A percentile compares a stretch with the other conserved stretches of the same genome.
Evolutionary conservation across 2,888 invertebrate species (phyloP).

Genomic region (Tridacna crocea): DNA sequence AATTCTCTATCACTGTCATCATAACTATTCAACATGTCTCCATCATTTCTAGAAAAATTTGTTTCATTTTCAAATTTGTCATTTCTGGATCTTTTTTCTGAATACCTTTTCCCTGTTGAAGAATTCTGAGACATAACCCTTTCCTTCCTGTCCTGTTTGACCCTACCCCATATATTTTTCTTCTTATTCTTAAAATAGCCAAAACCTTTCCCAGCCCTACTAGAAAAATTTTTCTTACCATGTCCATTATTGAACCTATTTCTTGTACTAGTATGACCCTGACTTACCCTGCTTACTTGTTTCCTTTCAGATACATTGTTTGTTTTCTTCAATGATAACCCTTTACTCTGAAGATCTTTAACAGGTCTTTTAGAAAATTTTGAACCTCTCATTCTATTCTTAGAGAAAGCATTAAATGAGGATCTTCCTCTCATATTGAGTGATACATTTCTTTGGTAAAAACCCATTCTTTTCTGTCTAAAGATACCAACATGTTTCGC

Average conservation of each 20-base stretch:
- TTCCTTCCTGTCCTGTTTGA: neutral
- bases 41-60: too few relatives aligned
- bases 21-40: neutral
- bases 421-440: too few relatives aligned
- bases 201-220: neutral
- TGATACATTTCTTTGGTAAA: constrained; percentile 9
- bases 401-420: too few relatives aligned
- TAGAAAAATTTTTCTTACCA: too few relatives aligned
- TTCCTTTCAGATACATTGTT: too few relatives aligned
- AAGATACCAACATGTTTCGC: neutral
- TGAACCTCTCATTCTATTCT: too few relatives aligned
- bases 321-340: too few relatives aligned
- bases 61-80: neutral
- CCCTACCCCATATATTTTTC: neutral
- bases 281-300: too few relatives aligned
- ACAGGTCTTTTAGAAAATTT: too few relatives aligned
- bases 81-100: neutral
- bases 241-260: too few relatives aligned
- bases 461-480: neutral
- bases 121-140: neutral
- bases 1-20: neutral
- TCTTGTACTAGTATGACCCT: too few relatives aligned
- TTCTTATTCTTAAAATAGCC: neutral
- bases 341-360: too few relatives aligned
- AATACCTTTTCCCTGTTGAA: neutral